Evolutionary conservation across 2,113 vertebrate species (phyloP).

Genomic region (Cheirogaleus medius): DNA sequence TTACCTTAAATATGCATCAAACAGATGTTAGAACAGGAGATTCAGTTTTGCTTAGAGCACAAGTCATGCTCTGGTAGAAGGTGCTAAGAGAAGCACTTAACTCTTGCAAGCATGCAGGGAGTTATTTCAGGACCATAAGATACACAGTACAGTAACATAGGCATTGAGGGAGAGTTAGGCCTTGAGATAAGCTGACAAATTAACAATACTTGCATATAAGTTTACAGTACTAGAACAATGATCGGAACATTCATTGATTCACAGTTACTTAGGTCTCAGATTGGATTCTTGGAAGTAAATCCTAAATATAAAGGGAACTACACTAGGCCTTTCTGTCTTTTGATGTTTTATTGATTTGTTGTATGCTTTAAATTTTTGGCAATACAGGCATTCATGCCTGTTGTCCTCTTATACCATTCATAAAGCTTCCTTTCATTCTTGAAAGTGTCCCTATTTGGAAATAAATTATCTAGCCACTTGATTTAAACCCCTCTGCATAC

Average conservation of each 20-base stretch:
- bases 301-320: neutral
- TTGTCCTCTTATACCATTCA: neutral
- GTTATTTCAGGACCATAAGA: neutral
- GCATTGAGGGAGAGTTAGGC: neutral
- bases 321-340: neutral
- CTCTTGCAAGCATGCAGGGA: neutral
- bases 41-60: neutral
- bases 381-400: neutral
- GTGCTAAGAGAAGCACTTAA: neutral
- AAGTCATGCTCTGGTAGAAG: slow-evolving; percentile 21
- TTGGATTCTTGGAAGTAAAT: neutral
- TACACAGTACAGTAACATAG: neutral
- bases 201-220: neutral
- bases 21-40: neutral
- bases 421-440: slow-evolving; percentile 19
- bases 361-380: neutral
- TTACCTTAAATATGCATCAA: slow-evolving; percentile 31
- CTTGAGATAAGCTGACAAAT: neutral
- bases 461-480: neutral
- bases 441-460: neutral
- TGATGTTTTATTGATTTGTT: neutral
- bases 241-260: neutral
- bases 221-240: neutral
- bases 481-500: neutral
- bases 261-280: neutral